Base-by-base conservation (phyloP, 1,140 invertebrate species). In the Drosophila bocki region DNA sequence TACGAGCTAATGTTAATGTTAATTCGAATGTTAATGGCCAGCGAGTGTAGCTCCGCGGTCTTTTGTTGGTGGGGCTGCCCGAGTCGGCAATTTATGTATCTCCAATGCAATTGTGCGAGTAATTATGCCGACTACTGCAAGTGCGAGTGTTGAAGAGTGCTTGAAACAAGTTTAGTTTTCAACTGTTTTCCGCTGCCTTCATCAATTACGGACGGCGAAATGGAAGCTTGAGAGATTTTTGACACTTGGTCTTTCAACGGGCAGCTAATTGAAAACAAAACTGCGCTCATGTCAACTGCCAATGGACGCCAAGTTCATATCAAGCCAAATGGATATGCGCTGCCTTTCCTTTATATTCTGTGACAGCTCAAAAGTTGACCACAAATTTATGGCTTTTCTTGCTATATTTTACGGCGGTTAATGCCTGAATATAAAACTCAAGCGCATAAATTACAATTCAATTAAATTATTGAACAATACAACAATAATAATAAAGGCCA, bases 101-200 rank as follows among this genome's bases (percentile, higher is more conserved):
- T 82, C 17, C 70, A 70, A 45, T 79, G 70, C 62, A 83, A 82
- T 75, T 81, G 67, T 81, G 82, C 82, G 74, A 85, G 59, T 69
- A 86, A 84, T 74, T 81, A 68, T 61, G 63, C 47, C 50, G 56
- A 80, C 80, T 82, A 75, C 81, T 62, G 70, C 48, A 15, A 58
- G 54, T 56, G 60, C 68, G 39, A 45, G 69, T 79, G 75, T 41
- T 80, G 54, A 75, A 75, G 56, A 77, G 39, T 45, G 17, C 54
- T 64, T 22, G 60, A 58, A 68, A 62, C 45, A 44, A 78, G 76
- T 77, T 50, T 44, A 33, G 75, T 60, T 78, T 75, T 61, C 42
- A 47, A 42, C 56, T 54, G 53, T 50, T 67, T 71, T 50, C n/a
- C 15, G 12, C 69, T 51, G 57, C 22, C 53, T 35, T 17, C 48